A percentile compares a stretch with the other conserved stretches of the same genome.
Evolutionary conservation across 2,888 invertebrate genomes (phyloP).

Genomic region (Cryptus armator): DNA sequence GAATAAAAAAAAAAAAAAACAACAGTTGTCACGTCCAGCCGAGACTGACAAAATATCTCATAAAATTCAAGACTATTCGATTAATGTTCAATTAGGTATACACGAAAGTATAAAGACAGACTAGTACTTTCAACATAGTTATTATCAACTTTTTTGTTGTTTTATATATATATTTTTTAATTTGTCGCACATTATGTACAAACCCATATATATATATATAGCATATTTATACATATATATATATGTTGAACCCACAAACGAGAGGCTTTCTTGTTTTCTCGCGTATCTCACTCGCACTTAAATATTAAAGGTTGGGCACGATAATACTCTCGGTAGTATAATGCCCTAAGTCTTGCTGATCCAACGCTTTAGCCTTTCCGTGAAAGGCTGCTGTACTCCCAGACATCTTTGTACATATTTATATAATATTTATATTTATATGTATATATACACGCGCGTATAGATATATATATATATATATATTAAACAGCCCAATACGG

Average conservation of each 20-base stretch:
- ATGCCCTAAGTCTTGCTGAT: conserved; percentile 85
- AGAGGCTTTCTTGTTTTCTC: conserved; percentile 79
- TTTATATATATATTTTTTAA: conserved; percentile 19
- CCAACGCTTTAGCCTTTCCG: conserved; percentile 83
- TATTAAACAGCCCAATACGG: conserved; percentile 68
- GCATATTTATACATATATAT: too few species aligned
- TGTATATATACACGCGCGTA: conserved; percentile 68
- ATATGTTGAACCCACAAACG: conserved; percentile 83
- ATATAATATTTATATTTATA: conserved; percentile 74
- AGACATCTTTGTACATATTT: conserved; percentile 80
- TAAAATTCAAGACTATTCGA: conserved; percentile 27
- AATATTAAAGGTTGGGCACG: conserved; percentile 85
- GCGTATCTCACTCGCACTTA: conserved; percentile 84
- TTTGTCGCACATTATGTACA: conserved; percentile 83
- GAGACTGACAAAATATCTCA: conserved; percentile 9
- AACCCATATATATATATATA: conserved; percentile 60
- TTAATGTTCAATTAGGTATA: conserved; percentile 71
- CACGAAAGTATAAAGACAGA: conserved; percentile 83
- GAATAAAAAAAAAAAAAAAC: conserved; percentile 61
- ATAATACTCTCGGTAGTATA: conserved; percentile 85
- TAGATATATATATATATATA: conserved; percentile 73
- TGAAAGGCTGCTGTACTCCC: conserved; percentile 82
- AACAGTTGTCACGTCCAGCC: conserved; percentile 16
- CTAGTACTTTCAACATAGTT: conserved; percentile 84
- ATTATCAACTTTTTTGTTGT: conserved; percentile 72